Evolutionary conservation across 2,797 vertebrate genomes (phyloP), one percentile per base, ranked within the genome.

Genomic region (Lepilemur ruficaudatus): DNA sequence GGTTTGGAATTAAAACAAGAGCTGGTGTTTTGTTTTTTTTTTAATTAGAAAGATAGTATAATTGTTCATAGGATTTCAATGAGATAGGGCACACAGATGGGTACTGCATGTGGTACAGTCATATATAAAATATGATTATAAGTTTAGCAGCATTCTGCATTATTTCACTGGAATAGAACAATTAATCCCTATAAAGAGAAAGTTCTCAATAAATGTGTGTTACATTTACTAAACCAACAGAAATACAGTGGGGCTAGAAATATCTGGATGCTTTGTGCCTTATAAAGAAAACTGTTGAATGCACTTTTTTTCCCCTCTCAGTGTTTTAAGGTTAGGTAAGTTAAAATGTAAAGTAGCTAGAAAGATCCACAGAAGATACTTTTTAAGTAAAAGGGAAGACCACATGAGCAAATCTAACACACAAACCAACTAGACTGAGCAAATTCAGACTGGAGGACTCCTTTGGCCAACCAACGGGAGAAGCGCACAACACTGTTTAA

Each of bases 391-490:
- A 73, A 30, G 41, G 18, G 48, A 73, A 84, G 20, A 7, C 12
- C 32, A 57, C 1, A 5, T 28, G 23, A 86, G n/a, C 7, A 18
- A 73, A 59, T 11, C 11, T 12, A 70, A 22, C 11, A 35, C 0
- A 5, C 38, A 67, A 43, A 35, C 10, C 13, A 23, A 35, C 30
- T 48, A 57, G n/a, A 14, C 11, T 0, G 10, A 55, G n/a, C 72
- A 8, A 7, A 2, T 8, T 13, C 20, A 50, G 13, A 8, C 4
- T 22, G 32, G 35, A n/a, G 38, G 23, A 35, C 12, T 63, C 90
- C 81, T 73, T 17, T 28, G 95, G 96, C 93, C 94, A 94, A 84
- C 25, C 69, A 65, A 95, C 9, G n/a, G 1, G 75, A 96, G 91
- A 59, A 59, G 65, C 1, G 38, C 70, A 78, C 6, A 57, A 17